These are phyloP conservation scores for Eupithecia exiguata DNA, from an alignment of 2,888 invertebrate genomes.

Conservation along the genomic window DNA sequence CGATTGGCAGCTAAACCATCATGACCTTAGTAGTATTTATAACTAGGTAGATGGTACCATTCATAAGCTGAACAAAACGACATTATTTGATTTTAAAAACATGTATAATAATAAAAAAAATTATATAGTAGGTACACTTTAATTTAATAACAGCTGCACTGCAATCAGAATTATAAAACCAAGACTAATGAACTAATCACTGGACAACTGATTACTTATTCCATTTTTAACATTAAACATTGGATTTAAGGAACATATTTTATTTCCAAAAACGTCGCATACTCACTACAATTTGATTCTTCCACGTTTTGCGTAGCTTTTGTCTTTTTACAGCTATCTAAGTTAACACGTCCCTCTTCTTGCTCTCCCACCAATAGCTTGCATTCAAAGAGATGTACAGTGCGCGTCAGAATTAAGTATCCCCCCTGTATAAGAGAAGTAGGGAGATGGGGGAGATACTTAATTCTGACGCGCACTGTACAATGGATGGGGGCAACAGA, in stretches of 20 bases:
- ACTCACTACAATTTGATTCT: not conserved
- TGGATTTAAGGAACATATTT: not conserved
- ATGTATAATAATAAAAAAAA: not conserved
- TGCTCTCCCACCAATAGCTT: not conserved
- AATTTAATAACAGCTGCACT: not conserved
- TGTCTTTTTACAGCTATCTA: not conserved
- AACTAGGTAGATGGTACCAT: not conserved
- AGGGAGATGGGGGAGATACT: too few species aligned
- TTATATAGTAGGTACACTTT: not conserved
- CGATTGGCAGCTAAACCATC: too few species aligned
- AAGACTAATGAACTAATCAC: not conserved
- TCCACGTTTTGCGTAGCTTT: not conserved
- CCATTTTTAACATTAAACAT: slow-evolving; percentile 1
- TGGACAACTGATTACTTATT: not conserved
- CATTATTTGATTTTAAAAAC: not conserved
- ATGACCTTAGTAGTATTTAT: too few species aligned
- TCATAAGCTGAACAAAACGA: not conserved
- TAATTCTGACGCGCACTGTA: too few species aligned
- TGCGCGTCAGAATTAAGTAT: too few species aligned
- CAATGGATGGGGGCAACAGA: not conserved
- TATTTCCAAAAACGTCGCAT: not conserved
- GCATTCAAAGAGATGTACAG: not conserved
- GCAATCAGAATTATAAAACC: not conserved
- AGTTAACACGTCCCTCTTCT: not conserved
- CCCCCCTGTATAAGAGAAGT: too few species aligned